Base-by-base conservation (phyloP, 30 jellyfish, hydroid and myxozoan genomes). In the Hydra vulgaris region DNA sequence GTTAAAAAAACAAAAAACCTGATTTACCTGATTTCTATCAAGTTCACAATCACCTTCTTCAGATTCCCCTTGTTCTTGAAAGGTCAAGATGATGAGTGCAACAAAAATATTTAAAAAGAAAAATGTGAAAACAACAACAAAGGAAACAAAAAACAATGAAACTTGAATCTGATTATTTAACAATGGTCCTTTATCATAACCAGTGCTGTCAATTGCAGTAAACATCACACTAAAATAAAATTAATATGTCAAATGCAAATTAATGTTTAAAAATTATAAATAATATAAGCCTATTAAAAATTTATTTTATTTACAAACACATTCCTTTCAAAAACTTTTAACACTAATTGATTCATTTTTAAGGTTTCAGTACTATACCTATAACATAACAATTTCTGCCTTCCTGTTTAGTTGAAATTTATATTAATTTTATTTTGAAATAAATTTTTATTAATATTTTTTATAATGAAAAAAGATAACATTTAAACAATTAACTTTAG, bases 31-130 rank as follows among this genome's bases (percentile, higher is more conserved):
- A 70, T 94, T 94, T 72, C 99, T 40, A 26, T 94, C 99, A 8
- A 94, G 84, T 87, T 94, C 99, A 88, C 99, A 85, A 70, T 94
- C 99, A 15, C 99, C 99, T 75, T 94, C 96, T 70, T 94, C 99
- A 0, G 96, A 91, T 69, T 94, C 99, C 21, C 99, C 99, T 88
- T 94, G 99, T 66, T 94, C 99, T 88, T 94, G 99, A 71, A 94
- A 94, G 21, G 99, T 88, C 25, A 94, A 87, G 70, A 94, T 94
- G 77, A 94, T 94, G 87, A 94, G 79, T 1, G 99, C 99, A 75
- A 94, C 99, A 83, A 94, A 94, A 74, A 94, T 94, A 87, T 94
- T 94, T 81, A 94, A 78, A 84, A 94, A 94, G 96, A 94, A 94
- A 87, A 94, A 94, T n/a, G 96, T 84, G 85, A 94, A 94, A 17